Evolutionary conservation across 2,797 vertebrate genomes (phyloP), one percentile per base, ranked within the genome.

Genomic region (Limosa lapponica): DNA sequence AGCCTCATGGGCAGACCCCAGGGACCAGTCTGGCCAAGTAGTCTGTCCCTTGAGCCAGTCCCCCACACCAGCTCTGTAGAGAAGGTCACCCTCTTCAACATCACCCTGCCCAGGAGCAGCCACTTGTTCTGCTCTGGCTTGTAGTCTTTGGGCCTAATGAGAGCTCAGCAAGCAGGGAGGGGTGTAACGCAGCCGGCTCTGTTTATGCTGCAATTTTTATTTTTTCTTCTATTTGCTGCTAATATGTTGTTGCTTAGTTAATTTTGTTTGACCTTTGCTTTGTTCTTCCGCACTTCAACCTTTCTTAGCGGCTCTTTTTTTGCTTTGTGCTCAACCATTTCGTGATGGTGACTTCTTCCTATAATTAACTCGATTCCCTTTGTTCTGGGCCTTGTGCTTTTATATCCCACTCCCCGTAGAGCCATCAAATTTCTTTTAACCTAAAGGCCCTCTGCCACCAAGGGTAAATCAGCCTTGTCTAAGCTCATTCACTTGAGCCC

Each of bases 371-470:
- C 64, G 71, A 37, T 93, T 89, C 73, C 55, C 55, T 94, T 95
- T 96, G 85, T 93, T 90, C 81, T 67, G 49, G 64, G 57, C 64
- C 71, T 91, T 77, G 58, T 72, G 83, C 61, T 92, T 95, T 93
- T 90, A 69, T 89, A 90, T 78, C 64, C 48, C 67, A n/a, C 57
- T 93, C 88, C 86, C 91, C 0, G 0, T 19, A 82, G 90, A 95
- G 70, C 86, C 92, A 93, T 96, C 93, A 94, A 59, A 87, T 93
- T 93, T 96, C 91, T 95, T 95, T 95, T 96, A 96, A 94, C 93
- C 86, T 82, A 78, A 82, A 90, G 66, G 78, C 64, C 82, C 57
- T 96, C 62, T 94, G 88, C 71, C 87, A 94, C 64, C 28, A 65
- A 89, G 70, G 90, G 86, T 95, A 93, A 94, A 95, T 94, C 96